Base-by-base conservation (phyloP, 2,888 invertebrate species). In the Nomada flava region DNA sequence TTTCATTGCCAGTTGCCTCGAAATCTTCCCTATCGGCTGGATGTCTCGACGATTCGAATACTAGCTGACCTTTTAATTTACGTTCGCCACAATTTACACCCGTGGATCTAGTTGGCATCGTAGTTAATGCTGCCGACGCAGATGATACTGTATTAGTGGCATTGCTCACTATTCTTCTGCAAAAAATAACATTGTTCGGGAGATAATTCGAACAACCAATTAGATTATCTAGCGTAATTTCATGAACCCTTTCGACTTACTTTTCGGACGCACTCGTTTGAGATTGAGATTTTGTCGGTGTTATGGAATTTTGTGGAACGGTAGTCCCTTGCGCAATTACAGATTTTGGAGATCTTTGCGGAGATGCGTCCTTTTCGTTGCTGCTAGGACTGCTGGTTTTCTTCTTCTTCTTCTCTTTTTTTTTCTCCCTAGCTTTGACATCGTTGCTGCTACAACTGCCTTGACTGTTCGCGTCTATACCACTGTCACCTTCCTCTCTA, bases 381-480 rank as follows among this genome's bases (percentile, higher is more conserved):
- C 79, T 89, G 29, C 76, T 88, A 15, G 88, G 86, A 78, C 90
- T 91, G 26, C 42, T 80, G 2, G 57, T 44, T 86, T 95, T 95
- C 91, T 95, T 95, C 90, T 95, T 96, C 90, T 97, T 97, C 90
- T 96, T 96, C 85, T 96, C 96, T 89, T 96, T 96, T 86, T 96
- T 94, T 89, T 95, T 96, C 71, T 96, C 96, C 79, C 95, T 96
- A 53, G 96, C 95, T 92, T 97, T 97, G 76, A 97, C 96, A 91
- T 98, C 98, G 83, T 97, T 97, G 88, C 97, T 97, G 64, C 97
- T 97, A 93, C 97, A 98, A 79, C 98, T 98, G 64, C 98, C 98
- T 95, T 98, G 98, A 89, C 97, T 97, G 94, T 97, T 97, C 80
- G 97, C 97, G 93, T 98, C 98, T 89, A 98, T 98, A 84, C 98